Percentiles rank a stretch among this genome's conserved stretches.
These are phyloP conservation scores for Entelurus aequoreus DNA, from an alignment of 2,113 vertebrate species.

Conservation along the genomic window DNA sequence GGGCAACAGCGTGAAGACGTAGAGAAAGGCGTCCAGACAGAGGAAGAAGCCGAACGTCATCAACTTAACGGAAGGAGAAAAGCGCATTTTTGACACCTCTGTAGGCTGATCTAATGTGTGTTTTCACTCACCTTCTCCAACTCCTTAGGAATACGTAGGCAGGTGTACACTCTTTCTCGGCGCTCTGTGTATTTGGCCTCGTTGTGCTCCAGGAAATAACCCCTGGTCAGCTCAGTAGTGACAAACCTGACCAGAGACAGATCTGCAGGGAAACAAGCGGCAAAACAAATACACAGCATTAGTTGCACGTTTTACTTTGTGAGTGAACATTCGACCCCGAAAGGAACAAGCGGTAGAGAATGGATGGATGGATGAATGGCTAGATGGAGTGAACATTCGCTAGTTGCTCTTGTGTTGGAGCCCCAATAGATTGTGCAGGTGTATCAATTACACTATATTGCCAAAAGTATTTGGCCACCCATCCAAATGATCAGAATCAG, in stretches of 20 bases:
- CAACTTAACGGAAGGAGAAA: constrained; percentile 72
- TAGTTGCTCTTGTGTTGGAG: no score
- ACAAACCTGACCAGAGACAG: constrained; percentile 91
- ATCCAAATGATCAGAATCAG: no score
- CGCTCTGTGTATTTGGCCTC: constrained; percentile 97
- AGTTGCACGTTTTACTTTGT: not conserved
- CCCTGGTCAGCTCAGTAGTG: constrained; percentile 90
- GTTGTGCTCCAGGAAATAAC: constrained; percentile 98
- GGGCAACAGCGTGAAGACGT: constrained; percentile 93
- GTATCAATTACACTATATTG: no score
- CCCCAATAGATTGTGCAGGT: no score
- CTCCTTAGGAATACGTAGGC: constrained; percentile 93
- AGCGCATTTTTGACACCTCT: not conserved
- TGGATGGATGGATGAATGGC: no score
- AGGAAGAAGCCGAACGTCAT: constrained; percentile 97
- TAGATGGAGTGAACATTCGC: no score
- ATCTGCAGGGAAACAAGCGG: constrained; percentile 65
- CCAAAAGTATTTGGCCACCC: no score
- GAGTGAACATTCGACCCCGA: no score
- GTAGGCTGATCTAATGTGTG: no score
- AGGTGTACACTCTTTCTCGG: constrained; percentile 94
- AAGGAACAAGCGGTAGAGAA: no score
- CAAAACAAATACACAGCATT: not conserved
- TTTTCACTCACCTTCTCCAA: constrained; percentile 84
- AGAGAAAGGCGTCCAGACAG: constrained; percentile 96